Evolutionary conservation across 37 sponge, comb jelly and placozoan species (phyloP).

Genomic region (Hormiphora californensis): DNA sequence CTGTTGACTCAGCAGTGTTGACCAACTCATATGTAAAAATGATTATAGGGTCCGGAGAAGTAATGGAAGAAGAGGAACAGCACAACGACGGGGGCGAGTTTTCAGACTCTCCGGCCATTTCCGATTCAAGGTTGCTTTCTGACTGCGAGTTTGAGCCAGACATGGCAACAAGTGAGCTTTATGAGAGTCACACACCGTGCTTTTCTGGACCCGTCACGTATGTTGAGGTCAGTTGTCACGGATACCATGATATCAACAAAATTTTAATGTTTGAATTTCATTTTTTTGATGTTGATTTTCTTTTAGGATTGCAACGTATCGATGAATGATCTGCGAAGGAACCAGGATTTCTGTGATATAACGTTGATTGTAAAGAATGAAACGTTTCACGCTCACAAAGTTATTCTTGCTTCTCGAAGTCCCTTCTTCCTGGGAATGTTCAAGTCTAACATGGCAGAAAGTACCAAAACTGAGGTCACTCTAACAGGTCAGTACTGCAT

Average conservation of each 20-base stretch:
- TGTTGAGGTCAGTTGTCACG: background rate
- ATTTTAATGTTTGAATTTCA: background rate
- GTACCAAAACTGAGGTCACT: constrained; percentile 14
- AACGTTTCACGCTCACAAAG: constrained; percentile 61
- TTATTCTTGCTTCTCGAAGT: constrained; percentile 70
- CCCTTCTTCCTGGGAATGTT: constrained; percentile 79
- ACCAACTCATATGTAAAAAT: too few relatives aligned
- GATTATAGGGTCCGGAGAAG: too few relatives aligned
- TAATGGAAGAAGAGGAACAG: too few relatives aligned
- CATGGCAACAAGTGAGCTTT: background rate
- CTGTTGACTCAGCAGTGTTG: too few relatives aligned
- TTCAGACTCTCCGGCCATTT: constrained; percentile 10
- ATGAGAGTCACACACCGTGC: background rate
- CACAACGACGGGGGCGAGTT: constrained; percentile 1
- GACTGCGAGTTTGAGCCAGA: background rate
- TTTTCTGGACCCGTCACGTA: background rate
- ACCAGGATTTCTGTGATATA: background rate
- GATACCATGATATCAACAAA: background rate
- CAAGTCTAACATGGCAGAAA: constrained; percentile 62
- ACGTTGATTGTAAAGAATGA: background rate
- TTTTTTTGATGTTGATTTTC: background rate
- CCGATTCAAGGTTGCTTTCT: background rate
- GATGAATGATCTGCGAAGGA: background rate
- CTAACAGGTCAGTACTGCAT: constrained; percentile 3
- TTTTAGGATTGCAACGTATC: background rate